Conservation (phyloP, 2,113 vertebrate species). For the Pterocles orientalis region DNA sequence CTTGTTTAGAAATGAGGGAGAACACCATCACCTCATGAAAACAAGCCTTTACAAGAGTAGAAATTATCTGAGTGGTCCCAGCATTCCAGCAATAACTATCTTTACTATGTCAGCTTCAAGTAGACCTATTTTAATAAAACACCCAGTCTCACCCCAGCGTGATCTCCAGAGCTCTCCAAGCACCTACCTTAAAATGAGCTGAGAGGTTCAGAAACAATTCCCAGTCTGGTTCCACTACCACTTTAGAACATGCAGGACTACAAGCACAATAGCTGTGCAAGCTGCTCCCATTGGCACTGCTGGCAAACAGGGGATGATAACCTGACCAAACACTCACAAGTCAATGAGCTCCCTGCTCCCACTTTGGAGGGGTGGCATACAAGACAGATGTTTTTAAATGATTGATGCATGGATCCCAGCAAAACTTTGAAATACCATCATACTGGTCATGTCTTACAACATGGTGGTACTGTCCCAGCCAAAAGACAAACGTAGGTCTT, state of each 20-base stretch:
- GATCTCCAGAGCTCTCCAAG: not conserved
- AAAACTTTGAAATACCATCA: not conserved
- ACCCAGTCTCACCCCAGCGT: not conserved
- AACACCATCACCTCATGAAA: not conserved
- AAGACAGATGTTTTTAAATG: not conserved
- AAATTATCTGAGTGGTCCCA: not conserved
- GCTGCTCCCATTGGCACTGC: not conserved
- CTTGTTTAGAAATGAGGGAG: not conserved
- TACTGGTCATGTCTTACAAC: not conserved
- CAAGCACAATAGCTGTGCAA: not conserved
- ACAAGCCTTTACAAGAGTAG: not conserved
- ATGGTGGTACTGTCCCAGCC: not conserved
- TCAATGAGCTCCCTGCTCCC: not conserved
- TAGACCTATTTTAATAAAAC: not conserved
- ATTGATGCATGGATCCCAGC: not conserved
- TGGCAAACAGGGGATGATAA: not conserved
- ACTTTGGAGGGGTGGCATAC: not conserved
- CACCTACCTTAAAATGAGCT: not conserved
- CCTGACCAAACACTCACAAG: not conserved
- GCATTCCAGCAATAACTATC: not conserved
- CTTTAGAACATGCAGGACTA: not conserved
- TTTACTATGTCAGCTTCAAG: not conserved
- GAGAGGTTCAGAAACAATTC: not conserved
- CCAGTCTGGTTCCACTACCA: not conserved
- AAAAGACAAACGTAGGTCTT: not conserved